Evolutionary conservation across 2,888 invertebrate species (phyloP).

Genomic region (Agrilus mali): DNA sequence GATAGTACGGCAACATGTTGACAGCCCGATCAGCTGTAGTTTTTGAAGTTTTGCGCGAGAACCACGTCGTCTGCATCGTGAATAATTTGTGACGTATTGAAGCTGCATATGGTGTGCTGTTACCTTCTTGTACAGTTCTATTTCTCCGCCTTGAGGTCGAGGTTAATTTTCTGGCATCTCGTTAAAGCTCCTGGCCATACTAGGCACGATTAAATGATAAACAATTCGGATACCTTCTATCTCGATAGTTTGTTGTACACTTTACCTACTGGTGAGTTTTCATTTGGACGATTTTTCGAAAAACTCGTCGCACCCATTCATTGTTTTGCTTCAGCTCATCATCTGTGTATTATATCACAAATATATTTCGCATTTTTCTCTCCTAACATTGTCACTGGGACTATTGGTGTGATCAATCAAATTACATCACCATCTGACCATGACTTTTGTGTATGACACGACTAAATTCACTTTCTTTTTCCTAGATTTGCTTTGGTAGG

Average conservation of each 20-base stretch:
- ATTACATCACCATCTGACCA: too few species aligned
- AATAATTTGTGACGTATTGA: constrained; percentile 13
- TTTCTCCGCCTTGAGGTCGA: too few species aligned
- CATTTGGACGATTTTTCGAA: constrained; percentile 7
- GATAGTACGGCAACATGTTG: constrained; percentile 9
- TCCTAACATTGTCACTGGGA: too few species aligned
- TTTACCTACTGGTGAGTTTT: constrained; percentile 29
- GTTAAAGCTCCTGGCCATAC: constrained; percentile 8
- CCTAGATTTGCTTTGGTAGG: too few species aligned
- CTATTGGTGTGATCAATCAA: too few species aligned
- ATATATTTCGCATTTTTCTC: too few species aligned
- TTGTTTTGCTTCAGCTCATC: too few species aligned
- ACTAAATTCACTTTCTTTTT: too few species aligned
- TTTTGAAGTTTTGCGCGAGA: constrained; percentile 12
- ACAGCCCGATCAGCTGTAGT: constrained; percentile 12
- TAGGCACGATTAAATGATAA: constrained; percentile 25
- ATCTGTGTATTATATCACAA: too few species aligned
- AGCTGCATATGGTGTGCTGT: constrained; percentile 13
- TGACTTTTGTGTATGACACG: too few species aligned
- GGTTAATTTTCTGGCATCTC: constrained; percentile 3
- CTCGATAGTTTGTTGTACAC: constrained; percentile 29
- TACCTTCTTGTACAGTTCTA: constrained; percentile 9
- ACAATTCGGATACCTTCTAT: constrained; percentile 28
- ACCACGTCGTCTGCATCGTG: constrained; percentile 15
- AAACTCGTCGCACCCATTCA: too few species aligned